Percentiles rank a stretch among this genome's conserved stretches.
Conservation (phyloP, 2,888 invertebrate species). For the Drosophila mercatorum region DNA sequence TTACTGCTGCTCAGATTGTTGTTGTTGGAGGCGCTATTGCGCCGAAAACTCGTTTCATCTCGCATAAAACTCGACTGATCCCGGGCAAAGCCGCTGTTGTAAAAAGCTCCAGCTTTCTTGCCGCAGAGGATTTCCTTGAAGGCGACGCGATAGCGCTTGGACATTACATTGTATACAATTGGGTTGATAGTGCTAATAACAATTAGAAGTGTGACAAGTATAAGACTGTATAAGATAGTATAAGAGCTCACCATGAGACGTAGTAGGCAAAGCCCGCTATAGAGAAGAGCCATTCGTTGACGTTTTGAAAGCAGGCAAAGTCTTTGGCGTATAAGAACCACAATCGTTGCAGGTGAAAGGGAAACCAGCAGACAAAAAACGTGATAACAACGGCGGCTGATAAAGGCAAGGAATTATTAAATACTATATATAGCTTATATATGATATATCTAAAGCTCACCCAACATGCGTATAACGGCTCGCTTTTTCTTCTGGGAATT, state of each 20-base stretch:
- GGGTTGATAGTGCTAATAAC: constrained; percentile 92
- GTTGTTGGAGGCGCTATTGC: constrained; percentile 85
- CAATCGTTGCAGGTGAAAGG: constrained; percentile 96
- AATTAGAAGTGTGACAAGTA: not conserved
- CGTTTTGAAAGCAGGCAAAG: constrained; percentile 87
- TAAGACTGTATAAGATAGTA: not conserved
- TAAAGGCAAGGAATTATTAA: not conserved
- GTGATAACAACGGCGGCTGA: constrained; percentile 96
- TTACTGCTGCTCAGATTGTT: constrained; percentile 60
- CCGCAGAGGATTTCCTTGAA: constrained; percentile 91
- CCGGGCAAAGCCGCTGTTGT: constrained; percentile 85
- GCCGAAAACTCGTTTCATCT: constrained; percentile 88
- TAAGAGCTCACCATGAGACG: constrained; percentile 86
- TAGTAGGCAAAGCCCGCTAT: constrained; percentile 93
- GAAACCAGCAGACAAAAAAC: constrained; percentile 98
- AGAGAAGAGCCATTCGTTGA: constrained; percentile 92
- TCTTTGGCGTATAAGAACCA: constrained; percentile 91
- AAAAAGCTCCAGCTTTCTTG: constrained; percentile 84
- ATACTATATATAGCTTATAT: not conserved
- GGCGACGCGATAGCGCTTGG: constrained; percentile 90
- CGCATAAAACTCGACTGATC: constrained; percentile 87
- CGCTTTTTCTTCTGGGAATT: constrained; percentile 90
- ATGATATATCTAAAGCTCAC: constrained; percentile 85
- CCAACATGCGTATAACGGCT: constrained; percentile 92
- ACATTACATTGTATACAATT: constrained; percentile 94